These are phyloP conservation scores for Megalurothrips usitatus DNA, from an alignment of 2,888 invertebrate species.

Conservation along the genomic window DNA sequence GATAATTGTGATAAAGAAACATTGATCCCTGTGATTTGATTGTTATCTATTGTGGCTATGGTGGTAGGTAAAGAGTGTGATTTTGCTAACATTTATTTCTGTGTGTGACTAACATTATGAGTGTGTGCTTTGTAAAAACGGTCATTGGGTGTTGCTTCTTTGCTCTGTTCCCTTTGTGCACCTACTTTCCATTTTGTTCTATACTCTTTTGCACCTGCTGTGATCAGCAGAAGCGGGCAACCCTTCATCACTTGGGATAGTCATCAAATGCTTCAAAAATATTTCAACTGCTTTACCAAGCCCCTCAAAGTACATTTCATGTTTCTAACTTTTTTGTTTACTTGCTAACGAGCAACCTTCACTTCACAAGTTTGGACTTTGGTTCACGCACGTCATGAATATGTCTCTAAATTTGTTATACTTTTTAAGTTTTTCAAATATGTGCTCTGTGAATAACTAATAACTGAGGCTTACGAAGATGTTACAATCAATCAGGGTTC, in stretches of 20 bases:
- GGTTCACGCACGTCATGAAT: no score
- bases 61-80: neutral
- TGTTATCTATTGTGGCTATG: neutral
- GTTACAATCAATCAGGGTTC: neutral
- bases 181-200: neutral
- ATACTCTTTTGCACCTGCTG: neutral
- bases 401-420: neutral
- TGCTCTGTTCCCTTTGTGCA: neutral
- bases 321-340: no score
- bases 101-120: neutral
- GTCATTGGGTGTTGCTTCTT: neutral
- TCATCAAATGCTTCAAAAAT: no score
- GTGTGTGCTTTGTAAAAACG: neutral
- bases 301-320: no score
- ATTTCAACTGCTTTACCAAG: no score
- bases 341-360: no score
- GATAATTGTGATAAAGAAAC: neutral
- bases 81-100: neutral
- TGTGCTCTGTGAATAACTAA: neutral
- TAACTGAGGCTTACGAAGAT: neutral
- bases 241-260: no score
- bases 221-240: no score
- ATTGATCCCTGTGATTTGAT: neutral
- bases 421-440: neutral
- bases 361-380: no score